Conservation (phyloP, 2,113 vertebrate species). For the Tympanuchus pallidicinctus region DNA sequence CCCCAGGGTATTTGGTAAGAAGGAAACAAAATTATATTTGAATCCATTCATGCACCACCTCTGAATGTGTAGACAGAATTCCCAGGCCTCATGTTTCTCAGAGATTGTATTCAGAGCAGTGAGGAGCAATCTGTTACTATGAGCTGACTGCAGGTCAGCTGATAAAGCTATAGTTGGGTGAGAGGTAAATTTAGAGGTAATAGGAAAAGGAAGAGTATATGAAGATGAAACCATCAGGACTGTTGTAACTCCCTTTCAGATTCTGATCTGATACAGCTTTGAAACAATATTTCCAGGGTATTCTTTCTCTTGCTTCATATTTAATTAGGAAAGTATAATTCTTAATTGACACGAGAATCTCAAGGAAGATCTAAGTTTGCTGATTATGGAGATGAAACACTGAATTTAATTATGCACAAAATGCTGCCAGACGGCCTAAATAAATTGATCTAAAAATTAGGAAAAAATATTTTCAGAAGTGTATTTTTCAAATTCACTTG, state of each 20-base stretch:
- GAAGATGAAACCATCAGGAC: not conserved
- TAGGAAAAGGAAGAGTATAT: not conserved
- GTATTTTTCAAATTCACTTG: not conserved
- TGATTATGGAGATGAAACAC: not conserved
- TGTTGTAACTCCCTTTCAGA: not conserved
- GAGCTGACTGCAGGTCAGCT: not conserved
- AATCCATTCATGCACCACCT: not conserved
- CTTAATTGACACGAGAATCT: not conserved
- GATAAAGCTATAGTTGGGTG: not conserved
- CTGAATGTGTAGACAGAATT: not conserved
- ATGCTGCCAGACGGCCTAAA: not conserved
- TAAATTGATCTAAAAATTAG: not conserved
- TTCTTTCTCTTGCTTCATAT: not conserved
- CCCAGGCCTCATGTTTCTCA: not conserved
- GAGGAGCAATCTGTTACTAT: not conserved
- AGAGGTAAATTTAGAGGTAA: not conserved
- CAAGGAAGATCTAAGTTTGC: not conserved
- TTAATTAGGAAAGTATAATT: not conserved
- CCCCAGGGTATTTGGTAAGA: not conserved
- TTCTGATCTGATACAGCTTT: not conserved
- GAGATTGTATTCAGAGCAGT: not conserved
- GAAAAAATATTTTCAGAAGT: not conserved
- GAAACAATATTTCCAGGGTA: not conserved
- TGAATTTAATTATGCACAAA: not conserved
- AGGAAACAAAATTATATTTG: not conserved